Evolutionary conservation across 2,113 vertebrate genomes (phyloP).

Genomic region (Oplegnathus fasciatus): DNA sequence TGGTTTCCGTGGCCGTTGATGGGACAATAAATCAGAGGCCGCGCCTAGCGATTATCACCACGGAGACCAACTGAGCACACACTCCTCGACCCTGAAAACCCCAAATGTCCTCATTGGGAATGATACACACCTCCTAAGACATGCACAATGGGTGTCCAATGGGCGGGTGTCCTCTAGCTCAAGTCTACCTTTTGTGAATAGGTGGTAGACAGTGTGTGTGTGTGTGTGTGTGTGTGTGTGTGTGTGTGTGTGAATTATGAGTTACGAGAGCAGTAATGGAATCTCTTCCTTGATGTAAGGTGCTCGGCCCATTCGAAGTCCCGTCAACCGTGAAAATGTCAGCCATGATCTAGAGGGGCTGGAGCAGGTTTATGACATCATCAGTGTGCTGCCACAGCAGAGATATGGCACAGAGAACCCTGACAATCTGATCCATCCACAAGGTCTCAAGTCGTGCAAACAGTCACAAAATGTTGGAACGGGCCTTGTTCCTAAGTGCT

Average conservation of each 20-base stretch:
- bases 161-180: conserved; percentile 36
- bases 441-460: conserved; percentile 69
- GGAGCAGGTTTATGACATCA: conserved; percentile 83
- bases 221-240: conserved; percentile 7
- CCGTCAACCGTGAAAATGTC: conserved; percentile 83
- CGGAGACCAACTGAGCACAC: conserved; percentile 70
- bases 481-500: conserved; percentile 26
- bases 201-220: conserved; percentile 10
- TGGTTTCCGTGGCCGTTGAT: conserved; percentile 75
- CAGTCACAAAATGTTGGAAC: conserved; percentile 60
- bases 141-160: conserved; percentile 49
- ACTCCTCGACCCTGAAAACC: conserved; percentile 71
- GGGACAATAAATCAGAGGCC: conserved; percentile 84
- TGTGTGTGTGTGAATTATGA: conserved; percentile 60
- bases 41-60: conserved; percentile 81
- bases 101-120: conserved; percentile 69
- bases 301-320: conserved; percentile 66
- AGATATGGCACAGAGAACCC: conserved; percentile 62
- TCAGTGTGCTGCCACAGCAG: conserved; percentile 80
- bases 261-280: conserved; percentile 76
- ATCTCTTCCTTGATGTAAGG: conserved; percentile 64
- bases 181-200: conserved; percentile 50
- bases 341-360: conserved; percentile 76
- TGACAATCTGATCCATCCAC: conserved; percentile 55
- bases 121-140: conserved; percentile 52